Conservation (phyloP, 2,888 invertebrate species). For the Erebia aethiops region DNA sequence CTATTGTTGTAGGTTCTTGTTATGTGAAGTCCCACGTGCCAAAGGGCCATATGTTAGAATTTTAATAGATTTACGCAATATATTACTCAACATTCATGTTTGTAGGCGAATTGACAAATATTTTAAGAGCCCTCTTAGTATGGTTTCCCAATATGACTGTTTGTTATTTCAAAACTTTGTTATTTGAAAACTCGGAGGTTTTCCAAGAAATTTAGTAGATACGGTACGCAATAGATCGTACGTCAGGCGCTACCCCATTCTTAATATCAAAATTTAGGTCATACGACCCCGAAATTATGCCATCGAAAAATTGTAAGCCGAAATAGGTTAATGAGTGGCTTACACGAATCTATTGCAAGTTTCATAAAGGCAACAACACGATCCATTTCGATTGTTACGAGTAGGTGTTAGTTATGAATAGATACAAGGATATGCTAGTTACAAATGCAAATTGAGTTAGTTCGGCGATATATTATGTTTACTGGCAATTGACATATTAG, state of each 20-base stretch:
- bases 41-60: background rate
- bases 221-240: too few relatives aligned
- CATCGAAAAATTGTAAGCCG: background rate
- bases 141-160: background rate
- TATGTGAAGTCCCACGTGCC: conserved; percentile 2
- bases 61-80: conserved; percentile 8
- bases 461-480: too few relatives aligned
- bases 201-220: background rate
- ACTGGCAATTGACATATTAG: too few relatives aligned
- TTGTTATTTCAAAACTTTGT: background rate
- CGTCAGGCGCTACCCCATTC: too few relatives aligned
- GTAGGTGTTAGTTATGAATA: too few relatives aligned
- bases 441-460: too few relatives aligned
- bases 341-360: background rate
- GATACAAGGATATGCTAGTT: too few relatives aligned
- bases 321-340: background rate
- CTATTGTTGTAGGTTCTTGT: too few relatives aligned
- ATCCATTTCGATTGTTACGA: background rate
- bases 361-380: background rate
- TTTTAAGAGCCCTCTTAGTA: background rate
- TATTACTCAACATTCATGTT: background rate
- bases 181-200: background rate
- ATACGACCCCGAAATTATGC: background rate
- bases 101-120: background rate
- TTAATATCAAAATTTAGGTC: background rate